A percentile compares a stretch with the other conserved stretches of the same genome.
Conservation (phyloP, 2,888 invertebrate genomes). For the Bombylius major region DNA sequence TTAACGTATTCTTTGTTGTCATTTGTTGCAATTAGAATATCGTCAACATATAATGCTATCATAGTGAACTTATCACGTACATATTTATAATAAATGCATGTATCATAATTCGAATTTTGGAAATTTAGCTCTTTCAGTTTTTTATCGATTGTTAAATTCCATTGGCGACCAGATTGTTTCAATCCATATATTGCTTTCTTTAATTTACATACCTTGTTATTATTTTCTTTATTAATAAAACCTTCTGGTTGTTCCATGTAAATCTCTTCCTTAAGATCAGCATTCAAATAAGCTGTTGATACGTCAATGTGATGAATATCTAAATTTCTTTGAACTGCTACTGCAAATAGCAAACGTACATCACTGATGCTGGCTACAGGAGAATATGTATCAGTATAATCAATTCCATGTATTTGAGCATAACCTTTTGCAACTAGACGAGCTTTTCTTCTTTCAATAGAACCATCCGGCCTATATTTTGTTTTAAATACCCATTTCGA, state of each 20-base stretch:
- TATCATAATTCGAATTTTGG: too few relatives aligned
- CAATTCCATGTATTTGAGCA: neutral
- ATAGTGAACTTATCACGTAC: too few relatives aligned
- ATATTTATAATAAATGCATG: too few relatives aligned
- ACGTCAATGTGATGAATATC: neutral
- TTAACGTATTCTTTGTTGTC: too few relatives aligned
- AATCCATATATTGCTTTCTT: too few relatives aligned
- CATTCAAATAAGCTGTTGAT: neutral
- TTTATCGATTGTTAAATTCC: too few relatives aligned
- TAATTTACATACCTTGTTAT: too few relatives aligned
- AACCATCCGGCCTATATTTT: neutral
- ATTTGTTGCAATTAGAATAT: too few relatives aligned
- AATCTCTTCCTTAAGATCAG: neutral
- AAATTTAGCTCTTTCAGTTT: too few relatives aligned
- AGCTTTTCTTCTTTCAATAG: neutral
- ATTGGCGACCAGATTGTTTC: too few relatives aligned
- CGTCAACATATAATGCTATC: too few relatives aligned
- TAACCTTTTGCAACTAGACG: conserved; percentile 1
- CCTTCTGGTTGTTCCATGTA: neutral
- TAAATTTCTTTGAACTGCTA: neutral
- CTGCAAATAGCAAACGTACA: neutral
- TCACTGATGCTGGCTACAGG: neutral
- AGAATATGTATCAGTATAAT: neutral
- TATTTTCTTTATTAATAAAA: too few relatives aligned
- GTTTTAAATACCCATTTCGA: neutral